Evolutionary conservation across 1,140 invertebrate species (phyloP).

Genomic region (Drosophila kohkoa): DNA sequence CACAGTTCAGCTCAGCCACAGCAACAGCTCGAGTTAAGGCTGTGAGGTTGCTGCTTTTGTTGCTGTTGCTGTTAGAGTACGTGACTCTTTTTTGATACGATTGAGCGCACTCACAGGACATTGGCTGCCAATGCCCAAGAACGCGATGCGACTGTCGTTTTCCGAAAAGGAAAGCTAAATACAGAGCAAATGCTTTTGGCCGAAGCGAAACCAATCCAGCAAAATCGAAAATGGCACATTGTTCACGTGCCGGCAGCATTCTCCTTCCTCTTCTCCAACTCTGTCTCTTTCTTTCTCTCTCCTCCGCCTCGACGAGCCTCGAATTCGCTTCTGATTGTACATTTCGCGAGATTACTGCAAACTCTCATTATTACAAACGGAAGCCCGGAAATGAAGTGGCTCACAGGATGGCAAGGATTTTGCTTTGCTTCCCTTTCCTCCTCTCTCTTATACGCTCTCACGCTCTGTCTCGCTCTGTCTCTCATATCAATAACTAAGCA

Average conservation of each 20-base stretch:
- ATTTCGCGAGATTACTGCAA: constrained; percentile 79
- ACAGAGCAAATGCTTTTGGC: constrained; percentile 16
- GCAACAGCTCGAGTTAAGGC: no score
- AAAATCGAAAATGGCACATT: constrained; percentile 78
- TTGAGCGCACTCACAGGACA: constrained; percentile 74
- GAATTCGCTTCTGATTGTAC: constrained; percentile 54
- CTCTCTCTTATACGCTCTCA: neutral
- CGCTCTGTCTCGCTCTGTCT: neutral
- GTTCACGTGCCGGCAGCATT: constrained; percentile 65
- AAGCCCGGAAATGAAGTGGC: constrained; percentile 82
- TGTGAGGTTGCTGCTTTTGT: neutral
- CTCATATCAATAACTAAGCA: constrained; percentile 81
- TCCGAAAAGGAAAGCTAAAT: constrained; percentile 35
- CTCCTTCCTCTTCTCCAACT: neutral
- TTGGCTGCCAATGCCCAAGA: constrained; percentile 42
- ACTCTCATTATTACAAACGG: constrained; percentile 83
- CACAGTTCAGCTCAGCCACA: neutral
- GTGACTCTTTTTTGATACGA: constrained; percentile 79
- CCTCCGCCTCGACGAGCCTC: neutral
- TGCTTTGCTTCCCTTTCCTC: neutral
- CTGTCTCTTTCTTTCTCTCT: no score
- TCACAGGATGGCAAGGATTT: constrained; percentile 40
- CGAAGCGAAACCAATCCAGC: constrained; percentile 32
- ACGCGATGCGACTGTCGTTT: constrained; percentile 22
- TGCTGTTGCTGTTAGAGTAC: constrained; percentile 50